Conservation (phyloP, 2,888 invertebrate species). For the Parelbella ahira region DNA sequence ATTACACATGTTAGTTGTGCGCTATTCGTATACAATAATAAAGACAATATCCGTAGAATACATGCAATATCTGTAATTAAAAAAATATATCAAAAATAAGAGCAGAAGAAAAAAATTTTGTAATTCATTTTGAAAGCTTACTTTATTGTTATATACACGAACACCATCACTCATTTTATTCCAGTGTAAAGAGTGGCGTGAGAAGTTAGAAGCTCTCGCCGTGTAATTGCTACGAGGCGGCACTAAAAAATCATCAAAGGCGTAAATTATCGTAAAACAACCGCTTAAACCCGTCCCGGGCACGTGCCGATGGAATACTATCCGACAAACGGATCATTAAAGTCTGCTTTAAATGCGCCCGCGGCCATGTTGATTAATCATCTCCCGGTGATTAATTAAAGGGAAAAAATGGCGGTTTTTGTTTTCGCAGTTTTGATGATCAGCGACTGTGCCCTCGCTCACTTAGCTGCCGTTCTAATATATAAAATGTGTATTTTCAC, state of each 20-base stretch:
- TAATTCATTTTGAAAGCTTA: too few species aligned
- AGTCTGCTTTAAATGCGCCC: conserved; percentile 60
- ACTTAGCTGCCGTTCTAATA: too few species aligned
- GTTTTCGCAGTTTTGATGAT: not conserved
- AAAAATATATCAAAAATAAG: too few species aligned
- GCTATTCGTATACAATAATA: too few species aligned
- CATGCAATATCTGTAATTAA: too few species aligned
- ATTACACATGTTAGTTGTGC: too few species aligned
- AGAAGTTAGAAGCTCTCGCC: conserved; percentile 8
- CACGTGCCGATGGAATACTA: conserved; percentile 57
- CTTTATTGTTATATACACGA: too few species aligned
- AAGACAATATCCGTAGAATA: too few species aligned
- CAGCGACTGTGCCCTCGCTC: too few species aligned
- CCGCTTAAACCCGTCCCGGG: conserved; percentile 53
- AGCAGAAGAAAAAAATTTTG: too few species aligned
- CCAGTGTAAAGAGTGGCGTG: conserved; percentile 7
- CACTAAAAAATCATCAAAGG: conserved; percentile 45
- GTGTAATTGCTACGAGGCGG: conserved; percentile 20
- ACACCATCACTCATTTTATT: too few species aligned
- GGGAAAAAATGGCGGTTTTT: conserved; percentile 28
- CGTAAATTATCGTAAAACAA: conserved; percentile 47
- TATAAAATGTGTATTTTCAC: too few species aligned
- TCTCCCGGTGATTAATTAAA: conserved; percentile 64
- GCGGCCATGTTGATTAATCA: conserved; percentile 67
- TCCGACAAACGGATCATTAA: conserved; percentile 69